Evolutionary conservation across 2,113 vertebrate genomes (phyloP), one percentile per base, ranked within the genome.

Genomic region (Rhabdomys dilectus): DNA sequence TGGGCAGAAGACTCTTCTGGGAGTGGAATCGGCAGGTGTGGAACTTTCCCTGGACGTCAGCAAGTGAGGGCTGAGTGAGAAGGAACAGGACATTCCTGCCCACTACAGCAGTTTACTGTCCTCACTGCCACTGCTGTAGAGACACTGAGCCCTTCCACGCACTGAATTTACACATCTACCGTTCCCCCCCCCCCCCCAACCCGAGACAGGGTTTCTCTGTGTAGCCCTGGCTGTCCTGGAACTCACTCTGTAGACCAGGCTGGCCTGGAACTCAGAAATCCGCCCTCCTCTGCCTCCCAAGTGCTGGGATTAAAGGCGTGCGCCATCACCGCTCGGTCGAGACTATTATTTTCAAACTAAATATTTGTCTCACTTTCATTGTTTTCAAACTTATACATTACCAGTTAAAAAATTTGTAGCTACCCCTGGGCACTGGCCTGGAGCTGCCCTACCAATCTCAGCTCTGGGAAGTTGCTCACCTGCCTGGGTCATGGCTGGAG

Each of bases 161-260:
- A 15, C 42, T 15, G 15, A 24, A 48, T 45, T 45, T 76, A 45
- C 19, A 45, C 10, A 26, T 75, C 9, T 29, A 34, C 31, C 34
- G 66, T 68, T 5, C 6, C 16, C 56, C 22, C 7, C 8, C 15
- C 2, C 8, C 7, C 7, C 13, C 7, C 60, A 2, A 2, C 2
- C 1, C 62, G 0, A 13, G 17, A 39, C 17, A 73, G 72, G n/a
- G 72, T 75, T 75, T 75, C 72, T 75, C 72, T 42, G n/a, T 39
- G 21, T 75, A 42, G n/a, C 21, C n/a, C 72, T 75, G n/a, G 72
- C 34, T 42, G 72, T 42, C 72, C 72, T 75, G 72, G 72, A 75
- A 22, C 8, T 73, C 4, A n/a, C 19, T 22, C 70, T 73, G 70
- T 39, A 73, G 7, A 22, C 70, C 70, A 39, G 36, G 3, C 70